Percentiles rank a stretch among this genome's conserved stretches.
Conservation (phyloP, 2,797 vertebrate genomes). For the Spinus pinus region DNA sequence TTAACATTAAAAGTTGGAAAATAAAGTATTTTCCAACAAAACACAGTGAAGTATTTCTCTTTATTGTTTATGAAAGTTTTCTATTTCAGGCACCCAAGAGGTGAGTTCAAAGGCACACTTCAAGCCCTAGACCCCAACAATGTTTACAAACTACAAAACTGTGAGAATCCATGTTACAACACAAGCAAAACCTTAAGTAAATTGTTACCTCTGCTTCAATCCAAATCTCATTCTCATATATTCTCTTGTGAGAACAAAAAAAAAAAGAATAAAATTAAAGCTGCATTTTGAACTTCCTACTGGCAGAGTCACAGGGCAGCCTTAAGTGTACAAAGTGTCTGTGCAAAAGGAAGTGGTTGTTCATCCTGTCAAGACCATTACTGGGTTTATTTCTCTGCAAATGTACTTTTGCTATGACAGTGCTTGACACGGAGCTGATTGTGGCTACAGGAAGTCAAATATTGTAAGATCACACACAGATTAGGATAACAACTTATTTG, state of each 20-base stretch:
- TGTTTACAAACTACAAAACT: background rate
- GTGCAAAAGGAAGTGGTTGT: background rate
- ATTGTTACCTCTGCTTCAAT: background rate
- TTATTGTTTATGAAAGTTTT: background rate
- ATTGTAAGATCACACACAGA: slow-evolving; percentile 17
- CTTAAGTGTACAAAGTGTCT: background rate
- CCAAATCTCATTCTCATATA: background rate
- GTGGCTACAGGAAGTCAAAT: background rate
- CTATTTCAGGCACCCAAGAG: background rate
- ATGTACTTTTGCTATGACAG: background rate
- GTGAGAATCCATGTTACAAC: background rate
- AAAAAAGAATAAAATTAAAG: background rate
- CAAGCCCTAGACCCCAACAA: background rate
- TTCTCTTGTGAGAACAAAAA: background rate
- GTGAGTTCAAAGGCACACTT: background rate
- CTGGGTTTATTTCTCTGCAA: background rate
- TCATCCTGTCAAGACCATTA: slow-evolving; percentile 5
- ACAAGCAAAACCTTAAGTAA: background rate
- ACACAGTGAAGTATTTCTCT: background rate
- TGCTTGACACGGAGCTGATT: background rate
- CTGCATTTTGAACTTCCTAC: slow-evolving; percentile 11
- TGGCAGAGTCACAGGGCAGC: background rate
- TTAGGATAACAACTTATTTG: slow-evolving; percentile 18
- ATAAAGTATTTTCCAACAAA: background rate
- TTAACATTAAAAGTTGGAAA: background rate